Evolutionary conservation across 2,888 invertebrate species (phyloP).

Genomic region (Listrodromus nycthemerus): DNA sequence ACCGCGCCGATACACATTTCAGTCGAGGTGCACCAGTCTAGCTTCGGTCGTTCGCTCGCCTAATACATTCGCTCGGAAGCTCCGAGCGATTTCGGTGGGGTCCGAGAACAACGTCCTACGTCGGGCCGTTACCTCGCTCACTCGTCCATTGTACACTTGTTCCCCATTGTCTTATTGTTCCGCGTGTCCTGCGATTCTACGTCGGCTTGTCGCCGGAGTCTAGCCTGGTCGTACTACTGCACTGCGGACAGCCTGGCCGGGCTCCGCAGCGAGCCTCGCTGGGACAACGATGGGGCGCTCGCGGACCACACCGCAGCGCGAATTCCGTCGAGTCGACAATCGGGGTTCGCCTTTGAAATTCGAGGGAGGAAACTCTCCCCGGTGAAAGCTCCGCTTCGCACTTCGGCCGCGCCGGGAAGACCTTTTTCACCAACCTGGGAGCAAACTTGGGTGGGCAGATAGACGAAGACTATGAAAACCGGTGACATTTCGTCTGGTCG

Average conservation of each 20-base stretch:
- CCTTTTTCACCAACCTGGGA: neutral
- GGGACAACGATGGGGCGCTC: constrained; percentile 23
- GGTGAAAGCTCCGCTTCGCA: constrained; percentile 27
- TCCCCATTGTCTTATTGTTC: constrained; percentile 81
- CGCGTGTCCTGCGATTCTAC: constrained; percentile 69
- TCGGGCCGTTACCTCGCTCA: constrained; percentile 41
- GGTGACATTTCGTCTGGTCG: constrained; percentile 15
- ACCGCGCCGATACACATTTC: constrained; percentile 42
- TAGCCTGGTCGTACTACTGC: constrained; percentile 27
- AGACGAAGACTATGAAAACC: neutral
- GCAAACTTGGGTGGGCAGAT: neutral
- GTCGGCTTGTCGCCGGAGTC: constrained; percentile 63
- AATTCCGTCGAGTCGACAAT: constrained; percentile 41
- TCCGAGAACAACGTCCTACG: constrained; percentile 69
- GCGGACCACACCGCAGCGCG: constrained; percentile 51
- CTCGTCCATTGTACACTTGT: constrained; percentile 79
- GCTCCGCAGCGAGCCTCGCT: too few relatives aligned
- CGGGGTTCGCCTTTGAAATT: constrained; percentile 44
- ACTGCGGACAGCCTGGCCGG: neutral
- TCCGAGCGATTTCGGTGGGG: constrained; percentile 59
- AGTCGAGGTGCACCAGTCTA: constrained; percentile 5
- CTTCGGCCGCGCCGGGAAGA: constrained; percentile 16
- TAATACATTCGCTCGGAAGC: constrained; percentile 59
- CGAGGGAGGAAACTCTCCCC: constrained; percentile 23
- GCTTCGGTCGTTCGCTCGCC: constrained; percentile 33